A percentile compares a stretch with the other conserved stretches of the same genome.
Evolutionary conservation across 2,113 vertebrate species (phyloP).

Genomic region (Aegithalos caudatus): DNA sequence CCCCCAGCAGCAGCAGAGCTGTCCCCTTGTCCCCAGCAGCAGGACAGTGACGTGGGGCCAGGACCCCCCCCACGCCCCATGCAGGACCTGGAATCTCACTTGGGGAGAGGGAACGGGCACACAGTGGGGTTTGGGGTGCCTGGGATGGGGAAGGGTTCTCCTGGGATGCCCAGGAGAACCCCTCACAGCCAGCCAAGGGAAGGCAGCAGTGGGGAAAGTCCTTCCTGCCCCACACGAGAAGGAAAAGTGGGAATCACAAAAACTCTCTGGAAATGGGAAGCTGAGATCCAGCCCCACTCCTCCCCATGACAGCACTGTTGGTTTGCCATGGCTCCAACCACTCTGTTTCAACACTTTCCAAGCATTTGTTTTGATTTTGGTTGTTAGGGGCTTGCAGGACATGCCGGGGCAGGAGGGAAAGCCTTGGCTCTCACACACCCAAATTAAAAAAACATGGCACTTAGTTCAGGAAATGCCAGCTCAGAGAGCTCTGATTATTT

Average conservation of each 20-base stretch:
- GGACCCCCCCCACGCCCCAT: rapidly evolving
- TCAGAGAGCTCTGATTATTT: not conserved
- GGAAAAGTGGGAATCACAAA: not conserved
- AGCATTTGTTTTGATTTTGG: not conserved
- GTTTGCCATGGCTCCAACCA: rapidly evolving
- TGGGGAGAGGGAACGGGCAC: not conserved
- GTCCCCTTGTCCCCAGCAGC: not conserved
- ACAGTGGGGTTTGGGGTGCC: not conserved
- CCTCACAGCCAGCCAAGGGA: not conserved
- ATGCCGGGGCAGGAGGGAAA: not conserved
- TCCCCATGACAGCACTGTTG: rapidly evolving
- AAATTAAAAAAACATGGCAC: not conserved
- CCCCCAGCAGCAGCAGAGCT: not conserved
- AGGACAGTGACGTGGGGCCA: not conserved
- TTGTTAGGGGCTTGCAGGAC: not conserved
- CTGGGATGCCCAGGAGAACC: too few relatives aligned
- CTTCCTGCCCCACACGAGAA: rapidly evolving
- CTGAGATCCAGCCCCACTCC: not conserved
- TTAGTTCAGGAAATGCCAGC: not conserved
- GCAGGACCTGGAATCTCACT: rapidly evolving
- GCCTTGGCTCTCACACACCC: not conserved
- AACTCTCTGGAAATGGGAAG: not conserved
- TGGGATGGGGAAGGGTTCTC: too few relatives aligned
- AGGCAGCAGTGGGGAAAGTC: not conserved
- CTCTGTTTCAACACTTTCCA: not conserved